A percentile compares a stretch with the other conserved stretches of the same genome.
Evolutionary conservation across 2,888 invertebrate species (phyloP).

Genomic region (Ecdyonurus torrentis): DNA sequence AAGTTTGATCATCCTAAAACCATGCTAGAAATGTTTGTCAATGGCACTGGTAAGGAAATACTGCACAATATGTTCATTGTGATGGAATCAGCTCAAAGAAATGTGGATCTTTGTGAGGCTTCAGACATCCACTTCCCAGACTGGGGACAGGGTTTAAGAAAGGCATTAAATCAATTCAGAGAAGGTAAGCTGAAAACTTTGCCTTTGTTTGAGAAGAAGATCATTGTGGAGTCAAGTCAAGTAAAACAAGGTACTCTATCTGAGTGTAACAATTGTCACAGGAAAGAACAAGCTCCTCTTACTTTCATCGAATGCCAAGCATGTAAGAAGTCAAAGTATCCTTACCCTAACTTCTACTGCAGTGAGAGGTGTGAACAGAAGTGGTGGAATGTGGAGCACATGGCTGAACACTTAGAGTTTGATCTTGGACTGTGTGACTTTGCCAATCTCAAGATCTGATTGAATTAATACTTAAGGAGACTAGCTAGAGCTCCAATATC

Average conservation of each 20-base stretch:
- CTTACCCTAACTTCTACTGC: neutral
- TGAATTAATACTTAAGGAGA: too few relatives aligned
- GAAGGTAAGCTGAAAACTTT: neutral
- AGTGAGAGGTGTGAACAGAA: neutral
- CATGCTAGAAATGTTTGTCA: neutral
- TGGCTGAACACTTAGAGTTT: neutral
- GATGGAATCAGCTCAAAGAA: neutral
- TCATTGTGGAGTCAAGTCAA: neutral
- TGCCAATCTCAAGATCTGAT: neutral
- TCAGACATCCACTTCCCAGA: neutral
- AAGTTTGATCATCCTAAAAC: neutral
- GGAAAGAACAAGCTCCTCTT: neutral
- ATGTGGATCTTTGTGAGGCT: neutral
- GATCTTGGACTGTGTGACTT: neutral
- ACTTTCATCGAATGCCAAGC: neutral
- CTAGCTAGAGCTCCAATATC: too few relatives aligned
- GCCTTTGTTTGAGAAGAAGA: neutral
- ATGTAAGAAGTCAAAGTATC: neutral
- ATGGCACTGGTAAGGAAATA: neutral
- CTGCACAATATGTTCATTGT: neutral
- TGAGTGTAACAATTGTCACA: neutral
- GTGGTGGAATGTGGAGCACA: neutral
- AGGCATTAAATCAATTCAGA: neutral
- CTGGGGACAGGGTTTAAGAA: neutral
- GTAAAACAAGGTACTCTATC: neutral